Evolutionary conservation across 2,113 vertebrate species (phyloP).

Genomic region (Mus spicilegus): DNA sequence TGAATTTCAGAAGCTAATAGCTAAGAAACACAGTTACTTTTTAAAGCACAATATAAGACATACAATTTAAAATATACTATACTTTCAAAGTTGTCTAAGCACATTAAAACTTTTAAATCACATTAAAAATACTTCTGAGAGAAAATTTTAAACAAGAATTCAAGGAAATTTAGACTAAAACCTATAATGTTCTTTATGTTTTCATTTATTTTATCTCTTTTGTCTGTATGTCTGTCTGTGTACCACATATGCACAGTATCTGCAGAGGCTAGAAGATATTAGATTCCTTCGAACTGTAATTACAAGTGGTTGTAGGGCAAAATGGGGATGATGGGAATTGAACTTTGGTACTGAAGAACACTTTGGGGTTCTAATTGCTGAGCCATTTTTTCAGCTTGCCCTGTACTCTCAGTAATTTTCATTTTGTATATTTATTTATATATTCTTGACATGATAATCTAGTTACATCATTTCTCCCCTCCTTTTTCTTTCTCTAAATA

Average conservation of each 20-base stretch:
- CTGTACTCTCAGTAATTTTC: not conserved
- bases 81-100: not conserved
- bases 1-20: not conserved
- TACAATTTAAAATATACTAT: not conserved
- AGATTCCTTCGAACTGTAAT: not conserved
- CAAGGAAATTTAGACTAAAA: not conserved
- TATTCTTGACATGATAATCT: not conserved
- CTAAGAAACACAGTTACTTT: not conserved
- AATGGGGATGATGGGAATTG: not conserved
- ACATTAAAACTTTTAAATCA: not conserved
- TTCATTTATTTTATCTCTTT: not conserved
- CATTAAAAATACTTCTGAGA: not conserved
- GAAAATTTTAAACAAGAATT: not conserved
- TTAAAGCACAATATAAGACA: not conserved
- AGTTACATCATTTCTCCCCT: not conserved
- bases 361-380: not conserved
- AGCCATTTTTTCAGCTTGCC: not conserved
- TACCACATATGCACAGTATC: not conserved
- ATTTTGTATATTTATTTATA: not conserved
- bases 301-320: not conserved
- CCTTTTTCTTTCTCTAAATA: not conserved
- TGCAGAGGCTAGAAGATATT: not conserved
- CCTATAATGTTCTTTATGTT: not conserved
- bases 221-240: not conserved
- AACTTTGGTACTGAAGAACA: not conserved